Percentiles rank a stretch among this genome's conserved stretches.
Evolutionary conservation across 2,797 vertebrate genomes (phyloP).

Genomic region (Catostomus latipinnis): DNA sequence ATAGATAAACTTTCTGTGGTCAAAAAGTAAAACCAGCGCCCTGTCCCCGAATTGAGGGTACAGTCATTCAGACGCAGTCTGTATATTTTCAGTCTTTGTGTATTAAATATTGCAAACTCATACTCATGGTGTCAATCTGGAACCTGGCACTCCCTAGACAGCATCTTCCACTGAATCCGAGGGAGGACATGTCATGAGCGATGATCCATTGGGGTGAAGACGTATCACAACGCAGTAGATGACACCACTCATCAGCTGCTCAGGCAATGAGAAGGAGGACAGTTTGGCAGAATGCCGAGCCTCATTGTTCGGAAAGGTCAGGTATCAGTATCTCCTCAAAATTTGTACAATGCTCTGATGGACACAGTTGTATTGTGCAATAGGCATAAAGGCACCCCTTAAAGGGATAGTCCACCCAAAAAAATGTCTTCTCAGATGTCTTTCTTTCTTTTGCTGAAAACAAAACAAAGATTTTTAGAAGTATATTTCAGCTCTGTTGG

Average conservation of each 20-base stretch:
- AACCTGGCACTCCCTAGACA: not conserved
- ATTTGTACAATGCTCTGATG: not conserved
- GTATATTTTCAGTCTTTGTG: not conserved
- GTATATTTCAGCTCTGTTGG: no score
- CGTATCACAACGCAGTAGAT: not conserved
- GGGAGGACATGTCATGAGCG: not conserved
- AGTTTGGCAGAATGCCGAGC: constrained; percentile 3
- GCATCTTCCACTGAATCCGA: not conserved
- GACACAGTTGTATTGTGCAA: no score
- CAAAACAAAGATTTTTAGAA: no score
- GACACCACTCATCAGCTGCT: constrained; percentile 6
- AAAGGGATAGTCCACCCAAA: no score
- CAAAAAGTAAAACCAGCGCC: not conserved
- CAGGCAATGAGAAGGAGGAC: not conserved
- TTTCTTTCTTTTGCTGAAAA: no score
- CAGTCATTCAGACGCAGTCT: not conserved
- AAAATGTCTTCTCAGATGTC: no score
- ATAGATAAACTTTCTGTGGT: not conserved
- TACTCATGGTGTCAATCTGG: not conserved
- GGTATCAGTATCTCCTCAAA: constrained; percentile 1
- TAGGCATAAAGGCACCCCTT: no score
- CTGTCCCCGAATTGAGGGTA: not conserved
- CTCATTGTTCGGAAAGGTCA: not conserved
- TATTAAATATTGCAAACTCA: not conserved
- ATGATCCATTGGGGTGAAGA: not conserved